A percentile compares a stretch with the other conserved stretches of the same genome.
phyloP scores from a whole-genome alignment of 2,797 vertebrate species.

The Dryobates pubescens region DNA sequence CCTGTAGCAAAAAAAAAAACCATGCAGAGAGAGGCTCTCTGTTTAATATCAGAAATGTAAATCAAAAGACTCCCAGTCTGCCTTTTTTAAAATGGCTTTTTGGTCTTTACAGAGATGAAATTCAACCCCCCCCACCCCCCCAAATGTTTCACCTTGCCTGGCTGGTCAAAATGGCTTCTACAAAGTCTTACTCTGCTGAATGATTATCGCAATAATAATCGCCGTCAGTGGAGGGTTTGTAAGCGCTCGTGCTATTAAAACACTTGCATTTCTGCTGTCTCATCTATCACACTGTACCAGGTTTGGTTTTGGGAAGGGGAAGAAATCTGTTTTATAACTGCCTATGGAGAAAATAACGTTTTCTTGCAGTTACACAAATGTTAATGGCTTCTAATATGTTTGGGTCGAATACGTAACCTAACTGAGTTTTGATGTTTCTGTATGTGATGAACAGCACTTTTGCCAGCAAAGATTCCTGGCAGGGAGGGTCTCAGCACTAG shows the following conservation, averaged over 20 bases:
- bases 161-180: slow-evolving; percentile 7
- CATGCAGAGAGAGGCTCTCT: slow-evolving; percentile 37
- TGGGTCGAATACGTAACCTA: neutral
- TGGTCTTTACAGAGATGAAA: slow-evolving; percentile 67
- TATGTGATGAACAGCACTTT: neutral
- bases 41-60: slow-evolving; percentile 76
- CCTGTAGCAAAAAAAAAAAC: slow-evolving; percentile 51
- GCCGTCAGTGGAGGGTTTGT: slow-evolving; percentile 53
- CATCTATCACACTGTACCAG: slow-evolving; percentile 63
- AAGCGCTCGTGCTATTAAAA: slow-evolving; percentile 34
- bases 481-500: neutral
- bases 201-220: neutral
- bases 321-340: slow-evolving; percentile 57
- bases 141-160: slow-evolving; percentile 34
- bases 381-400: neutral
- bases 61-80: slow-evolving; percentile 70
- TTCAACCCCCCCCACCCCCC: neutral
- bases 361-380: neutral
- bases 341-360: neutral
- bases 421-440: neutral
- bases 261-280: slow-evolving; percentile 67
- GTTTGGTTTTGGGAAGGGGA: slow-evolving; percentile 51
- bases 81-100: slow-evolving; percentile 60
- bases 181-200: slow-evolving; percentile 11
- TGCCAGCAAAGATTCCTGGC: neutral